Percentiles rank a stretch among this genome's conserved stretches.
phyloP scores from a whole-genome alignment of 2,113 vertebrate genomes.

The Miniopterus natalensis region DNA sequence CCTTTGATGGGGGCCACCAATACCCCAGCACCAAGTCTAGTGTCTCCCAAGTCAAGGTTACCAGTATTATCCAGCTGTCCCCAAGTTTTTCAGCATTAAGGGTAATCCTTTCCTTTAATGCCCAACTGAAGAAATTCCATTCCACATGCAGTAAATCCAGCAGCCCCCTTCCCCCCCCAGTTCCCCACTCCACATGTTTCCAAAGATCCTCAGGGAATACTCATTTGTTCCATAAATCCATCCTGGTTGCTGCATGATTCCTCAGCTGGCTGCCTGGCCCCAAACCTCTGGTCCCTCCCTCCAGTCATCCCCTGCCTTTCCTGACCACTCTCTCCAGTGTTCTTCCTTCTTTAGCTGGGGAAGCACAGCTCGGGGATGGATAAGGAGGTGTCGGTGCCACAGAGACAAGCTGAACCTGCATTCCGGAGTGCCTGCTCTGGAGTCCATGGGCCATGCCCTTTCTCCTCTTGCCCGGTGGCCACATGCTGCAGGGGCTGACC shows the following conservation, averaged over 20 bases:
- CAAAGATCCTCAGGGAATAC: slow-evolving; percentile 8
- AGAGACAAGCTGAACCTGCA: not conserved
- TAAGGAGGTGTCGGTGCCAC: not conserved
- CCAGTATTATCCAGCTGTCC: not conserved
- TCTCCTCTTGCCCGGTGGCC: not conserved
- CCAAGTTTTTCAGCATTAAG: not conserved
- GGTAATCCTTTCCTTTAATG: slow-evolving; percentile 39
- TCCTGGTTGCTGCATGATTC: not conserved
- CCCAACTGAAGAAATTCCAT: slow-evolving; percentile 47
- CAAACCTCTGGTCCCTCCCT: not conserved
- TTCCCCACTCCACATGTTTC: not conserved
- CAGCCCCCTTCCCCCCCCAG: not conserved
- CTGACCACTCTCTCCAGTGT: not conserved
- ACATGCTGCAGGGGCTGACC: not conserved
- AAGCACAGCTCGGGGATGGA: not conserved
- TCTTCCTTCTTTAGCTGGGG: not conserved
- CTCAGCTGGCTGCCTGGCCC: not conserved
- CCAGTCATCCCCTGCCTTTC: not conserved
- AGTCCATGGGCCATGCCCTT: not conserved
- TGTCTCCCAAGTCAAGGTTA: not conserved
- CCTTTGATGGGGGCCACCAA: not conserved
- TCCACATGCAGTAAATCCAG: slow-evolving; percentile 35
- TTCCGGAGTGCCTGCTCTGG: not conserved
- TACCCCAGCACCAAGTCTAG: not conserved
- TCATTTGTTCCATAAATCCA: slow-evolving; percentile 61